Base-by-base conservation (phyloP, 2,888 invertebrate species). In the Lepidonotus clava region DNA sequence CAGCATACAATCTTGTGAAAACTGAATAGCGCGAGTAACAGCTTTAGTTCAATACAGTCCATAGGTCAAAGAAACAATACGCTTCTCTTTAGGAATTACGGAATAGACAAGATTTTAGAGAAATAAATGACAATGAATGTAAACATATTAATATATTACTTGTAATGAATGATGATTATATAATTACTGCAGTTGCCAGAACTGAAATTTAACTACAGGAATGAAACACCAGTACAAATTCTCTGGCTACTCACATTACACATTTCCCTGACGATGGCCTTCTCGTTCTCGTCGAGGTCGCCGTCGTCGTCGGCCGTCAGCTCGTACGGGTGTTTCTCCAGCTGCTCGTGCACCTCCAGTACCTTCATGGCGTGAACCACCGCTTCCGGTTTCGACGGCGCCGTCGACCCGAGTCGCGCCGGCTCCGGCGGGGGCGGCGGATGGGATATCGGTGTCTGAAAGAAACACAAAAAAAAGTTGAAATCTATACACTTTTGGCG, bases 351-450 rank as follows among this genome's bases (percentile, higher is more conserved):
- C n/a, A 89, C 86, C 51, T 88, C 86, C 32, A 89, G 83, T 40
- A 89, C 89, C 94, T 98, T 98, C 90, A 98, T 96, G 38, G 98
- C 98, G 90, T 98, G 96, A 18, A 98, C 97, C 1, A 98, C 98
- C 0, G 98, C 98, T 94, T 98, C 98, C 1, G 98, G 98, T 71
- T 93, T 92, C 32, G 90, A 89, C 18, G 91, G 90, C 24, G 76
- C 61, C 34, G n/a, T 18, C 46, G 86, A 83, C 38, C 67, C 56
- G 5, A 41, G 28, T 28, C 41, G 32, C 41, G 46, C 24, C 41
- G 51, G 46, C 80, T 80, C 80, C 11, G 1, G 2, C 36, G 1
- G 71, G 1, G 21, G 36, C 1, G 71, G 36, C 77, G 83, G 21
- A 86, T 56, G 84, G 76, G 95, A 89, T 97, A 97, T 24, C 92